Conservation (phyloP, 2,888 invertebrate genomes). For the Cloeon dipterum region DNA sequence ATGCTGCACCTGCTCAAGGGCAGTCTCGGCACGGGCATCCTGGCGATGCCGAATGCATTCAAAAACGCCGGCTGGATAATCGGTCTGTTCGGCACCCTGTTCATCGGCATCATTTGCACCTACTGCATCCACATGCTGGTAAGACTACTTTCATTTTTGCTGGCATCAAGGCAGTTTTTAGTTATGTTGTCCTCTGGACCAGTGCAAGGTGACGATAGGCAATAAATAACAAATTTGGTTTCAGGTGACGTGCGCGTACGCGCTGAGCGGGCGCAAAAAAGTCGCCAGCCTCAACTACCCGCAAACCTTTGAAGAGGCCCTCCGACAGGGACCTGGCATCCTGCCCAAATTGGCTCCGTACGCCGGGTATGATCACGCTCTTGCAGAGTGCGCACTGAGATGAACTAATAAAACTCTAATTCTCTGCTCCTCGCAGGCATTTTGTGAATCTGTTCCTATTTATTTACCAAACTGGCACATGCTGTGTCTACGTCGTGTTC, state of each 20-base stretch:
- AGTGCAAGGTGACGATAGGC: too few relatives aligned
- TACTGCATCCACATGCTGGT: constrained; percentile 85
- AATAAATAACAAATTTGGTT: too few relatives aligned
- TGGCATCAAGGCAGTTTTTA: too few relatives aligned
- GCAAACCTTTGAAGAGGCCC: constrained; percentile 51
- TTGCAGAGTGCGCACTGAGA: too few relatives aligned
- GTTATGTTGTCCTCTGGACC: too few relatives aligned
- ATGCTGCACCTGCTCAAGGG: constrained; percentile 71
- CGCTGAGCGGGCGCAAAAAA: constrained; percentile 20
- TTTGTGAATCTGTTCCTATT: constrained; percentile 9
- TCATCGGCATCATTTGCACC: constrained; percentile 74
- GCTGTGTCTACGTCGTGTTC: constrained; percentile 33
- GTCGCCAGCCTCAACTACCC: constrained; percentile 54
- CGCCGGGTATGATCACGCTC: constrained; percentile 43
- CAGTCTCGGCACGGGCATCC: constrained; percentile 74
- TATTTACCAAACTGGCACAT: constrained; percentile 33
- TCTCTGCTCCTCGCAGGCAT: constrained; percentile 4
- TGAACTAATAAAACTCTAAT: constrained; percentile 3
- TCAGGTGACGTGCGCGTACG: constrained; percentile 27
- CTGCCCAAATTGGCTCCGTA: constrained; percentile 36
- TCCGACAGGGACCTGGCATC: constrained; percentile 48
- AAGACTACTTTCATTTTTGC: too few relatives aligned
- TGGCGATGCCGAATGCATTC: constrained; percentile 78
- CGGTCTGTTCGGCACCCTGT: constrained; percentile 53
- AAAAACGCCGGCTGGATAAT: constrained; percentile 59